These are phyloP conservation scores for Geopemphigus sp. DNA, from an alignment of 1,140 invertebrate species.

Conservation along the genomic window DNA sequence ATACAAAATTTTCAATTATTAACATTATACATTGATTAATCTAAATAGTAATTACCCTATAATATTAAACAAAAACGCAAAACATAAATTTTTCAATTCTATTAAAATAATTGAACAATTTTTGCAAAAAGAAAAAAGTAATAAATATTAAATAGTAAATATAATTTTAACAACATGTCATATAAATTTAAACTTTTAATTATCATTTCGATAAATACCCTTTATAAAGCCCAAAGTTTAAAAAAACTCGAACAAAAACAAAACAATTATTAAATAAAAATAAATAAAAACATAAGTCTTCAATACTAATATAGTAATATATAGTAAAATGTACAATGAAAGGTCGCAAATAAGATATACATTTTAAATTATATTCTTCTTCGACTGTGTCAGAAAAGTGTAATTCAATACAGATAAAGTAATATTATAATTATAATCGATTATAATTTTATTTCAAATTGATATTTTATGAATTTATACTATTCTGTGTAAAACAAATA, in stretches of 20 bases:
- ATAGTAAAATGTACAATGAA: conserved; percentile 39
- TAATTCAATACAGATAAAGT: not conserved
- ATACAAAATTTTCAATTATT: conserved; percentile 32
- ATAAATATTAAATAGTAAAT: conserved; percentile 48
- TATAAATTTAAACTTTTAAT: conserved; percentile 42
- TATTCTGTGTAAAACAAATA: conserved; percentile 28
- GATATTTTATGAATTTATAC: conserved; percentile 7
- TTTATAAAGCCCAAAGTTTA: conserved; percentile 44
- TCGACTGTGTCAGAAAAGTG: not conserved
- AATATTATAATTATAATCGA: not conserved
- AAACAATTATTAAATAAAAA: conserved; percentile 47
- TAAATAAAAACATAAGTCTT: conserved; percentile 38
- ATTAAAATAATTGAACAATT: conserved; percentile 46
- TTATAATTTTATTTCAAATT: not conserved
- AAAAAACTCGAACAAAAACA: conserved; percentile 43
- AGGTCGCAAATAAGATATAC: conserved; percentile 23
- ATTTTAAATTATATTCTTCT: conserved; percentile 14
- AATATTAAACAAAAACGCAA: conserved; percentile 46
- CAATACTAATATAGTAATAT: conserved; percentile 27
- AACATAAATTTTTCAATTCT: conserved; percentile 33
- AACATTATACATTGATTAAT: conserved; percentile 21
- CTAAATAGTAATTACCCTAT: conserved; percentile 36
- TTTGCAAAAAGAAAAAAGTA: conserved; percentile 28
- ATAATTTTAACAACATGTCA: conserved; percentile 47
- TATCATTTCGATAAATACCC: conserved; percentile 41